phyloP scores from a whole-genome alignment of 2,888 invertebrate species.

The Carpatolechia fugitivella region DNA sequence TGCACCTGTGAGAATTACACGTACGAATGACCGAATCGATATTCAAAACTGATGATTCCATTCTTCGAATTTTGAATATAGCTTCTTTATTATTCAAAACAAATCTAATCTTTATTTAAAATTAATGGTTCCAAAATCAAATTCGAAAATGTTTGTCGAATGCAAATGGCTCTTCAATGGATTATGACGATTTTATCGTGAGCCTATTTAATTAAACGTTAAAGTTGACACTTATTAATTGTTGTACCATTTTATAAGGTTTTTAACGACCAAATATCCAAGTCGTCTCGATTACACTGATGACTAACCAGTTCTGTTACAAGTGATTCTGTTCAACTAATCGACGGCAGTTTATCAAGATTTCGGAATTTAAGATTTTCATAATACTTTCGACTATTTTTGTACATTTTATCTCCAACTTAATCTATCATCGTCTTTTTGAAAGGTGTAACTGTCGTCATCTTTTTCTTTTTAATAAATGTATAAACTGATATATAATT shows the following conservation, averaged over 20 bases:
- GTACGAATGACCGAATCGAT: conserved; percentile 23
- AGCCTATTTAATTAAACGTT: conserved; percentile 62
- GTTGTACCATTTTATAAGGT: conserved; percentile 55
- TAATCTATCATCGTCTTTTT: background rate
- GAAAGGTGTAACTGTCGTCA: background rate
- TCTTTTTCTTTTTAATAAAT: too few relatives aligned
- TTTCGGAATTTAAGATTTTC: conserved; percentile 7
- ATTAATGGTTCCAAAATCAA: conserved; percentile 24
- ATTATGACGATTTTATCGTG: conserved; percentile 51
- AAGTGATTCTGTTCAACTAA: conserved; percentile 59
- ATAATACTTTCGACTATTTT: background rate
- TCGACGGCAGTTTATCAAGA: conserved; percentile 55
- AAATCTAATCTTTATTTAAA: conserved; percentile 14
- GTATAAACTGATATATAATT: too few relatives aligned
- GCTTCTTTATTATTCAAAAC: background rate
- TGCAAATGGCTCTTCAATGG: conserved; percentile 25
- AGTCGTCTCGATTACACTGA: conserved; percentile 50
- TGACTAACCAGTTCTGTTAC: conserved; percentile 56
- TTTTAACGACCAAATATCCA: conserved; percentile 59
- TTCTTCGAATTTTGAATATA: conserved; percentile 1
- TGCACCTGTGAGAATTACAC: conserved; percentile 33
- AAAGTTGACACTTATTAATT: conserved; percentile 71
- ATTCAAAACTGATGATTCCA: background rate
- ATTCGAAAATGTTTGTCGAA: conserved; percentile 19
- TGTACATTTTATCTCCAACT: background rate